Evolutionary conservation across 1,140 invertebrate genomes (phyloP).

Genomic region (Trichonephila inaurata): DNA sequence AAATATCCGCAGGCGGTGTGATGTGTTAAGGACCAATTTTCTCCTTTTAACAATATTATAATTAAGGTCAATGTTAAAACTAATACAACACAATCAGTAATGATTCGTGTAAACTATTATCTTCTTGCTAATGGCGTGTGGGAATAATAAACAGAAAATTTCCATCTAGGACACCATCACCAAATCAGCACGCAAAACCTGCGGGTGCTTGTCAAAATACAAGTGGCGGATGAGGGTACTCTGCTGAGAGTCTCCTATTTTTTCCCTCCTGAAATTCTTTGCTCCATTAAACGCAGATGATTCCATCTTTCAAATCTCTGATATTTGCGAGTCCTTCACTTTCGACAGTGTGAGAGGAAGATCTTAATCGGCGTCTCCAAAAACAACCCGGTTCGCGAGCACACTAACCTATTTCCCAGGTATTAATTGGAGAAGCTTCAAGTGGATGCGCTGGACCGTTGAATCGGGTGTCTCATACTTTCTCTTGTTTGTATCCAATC

Average conservation of each 20-base stretch:
- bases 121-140: too few species aligned
- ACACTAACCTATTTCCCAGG: constrained; percentile 6
- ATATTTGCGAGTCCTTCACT: neutral
- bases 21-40: too few species aligned
- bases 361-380: neutral
- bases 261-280: neutral
- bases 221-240: neutral
- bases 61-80: too few species aligned
- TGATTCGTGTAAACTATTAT: too few species aligned
- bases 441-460: neutral
- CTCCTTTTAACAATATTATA: too few species aligned
- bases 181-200: neutral
- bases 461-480: neutral
- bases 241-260: neutral
- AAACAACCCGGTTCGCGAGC: neutral
- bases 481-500: neutral
- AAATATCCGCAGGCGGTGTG: too few species aligned
- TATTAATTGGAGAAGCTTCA: neutral
- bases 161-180: neutral
- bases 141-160: too few species aligned
- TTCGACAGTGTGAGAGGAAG: neutral
- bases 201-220: neutral
- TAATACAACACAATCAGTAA: too few species aligned
- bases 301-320: neutral
- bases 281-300: neutral